These are phyloP conservation scores for Conus ventricosus DNA, from an alignment of 1,140 invertebrate species.

Conservation along the genomic window DNA sequence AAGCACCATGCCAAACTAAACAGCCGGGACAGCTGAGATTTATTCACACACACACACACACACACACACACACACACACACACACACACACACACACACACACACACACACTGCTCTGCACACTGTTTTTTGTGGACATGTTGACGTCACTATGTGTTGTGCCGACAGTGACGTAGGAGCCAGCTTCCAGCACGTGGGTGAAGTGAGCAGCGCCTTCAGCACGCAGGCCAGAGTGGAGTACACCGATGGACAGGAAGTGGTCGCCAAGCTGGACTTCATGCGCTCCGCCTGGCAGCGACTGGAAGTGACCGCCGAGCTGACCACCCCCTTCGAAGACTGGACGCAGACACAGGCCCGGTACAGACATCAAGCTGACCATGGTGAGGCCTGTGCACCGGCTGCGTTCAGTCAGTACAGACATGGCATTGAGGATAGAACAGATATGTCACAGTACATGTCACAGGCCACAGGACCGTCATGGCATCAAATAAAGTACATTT, in stretches of 20 bases:
- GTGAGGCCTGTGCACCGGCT: background rate
- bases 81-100: too few species aligned
- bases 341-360: slow-evolving; percentile 40
- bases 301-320: slow-evolving; percentile 41
- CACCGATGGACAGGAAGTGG: slow-evolving; percentile 39
- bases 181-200: slow-evolving; percentile 21
- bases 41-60: too few species aligned
- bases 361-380: slow-evolving; percentile 40
- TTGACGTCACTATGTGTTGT: background rate
- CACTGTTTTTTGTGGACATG: too few species aligned
- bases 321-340: slow-evolving; percentile 42
- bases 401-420: background rate
- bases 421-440: background rate
- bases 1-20: too few species aligned
- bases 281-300: slow-evolving; percentile 15
- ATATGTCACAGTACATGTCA: background rate
- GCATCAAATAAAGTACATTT: background rate
- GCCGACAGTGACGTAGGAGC: background rate
- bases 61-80: too few species aligned
- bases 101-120: too few species aligned
- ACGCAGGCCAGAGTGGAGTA: slow-evolving; percentile 43
- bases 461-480: background rate
- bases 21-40: too few species aligned
- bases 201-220: slow-evolving; percentile 9
- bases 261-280: slow-evolving; percentile 32